Evolutionary conservation across 2,113 vertebrate genomes (phyloP).

Genomic region (Vidua chalybeata): DNA sequence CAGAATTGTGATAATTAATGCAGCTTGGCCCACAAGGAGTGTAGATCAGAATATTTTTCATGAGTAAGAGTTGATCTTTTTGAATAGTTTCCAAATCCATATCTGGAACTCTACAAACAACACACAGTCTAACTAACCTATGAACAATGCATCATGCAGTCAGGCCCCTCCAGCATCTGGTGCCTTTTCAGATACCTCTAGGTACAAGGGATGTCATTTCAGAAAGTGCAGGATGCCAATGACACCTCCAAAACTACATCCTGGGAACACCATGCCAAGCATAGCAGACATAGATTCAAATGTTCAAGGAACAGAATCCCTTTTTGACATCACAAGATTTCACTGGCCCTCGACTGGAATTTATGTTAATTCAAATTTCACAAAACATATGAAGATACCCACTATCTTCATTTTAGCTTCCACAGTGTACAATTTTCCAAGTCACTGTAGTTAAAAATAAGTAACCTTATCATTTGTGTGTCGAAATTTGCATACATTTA

Average conservation of each 20-base stretch:
- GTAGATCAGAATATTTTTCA: background rate
- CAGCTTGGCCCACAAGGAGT: background rate
- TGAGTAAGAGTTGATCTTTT: background rate
- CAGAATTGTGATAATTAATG: background rate
- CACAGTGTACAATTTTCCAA: background rate
- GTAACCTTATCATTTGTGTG: background rate
- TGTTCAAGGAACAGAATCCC: background rate
- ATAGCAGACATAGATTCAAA: background rate
- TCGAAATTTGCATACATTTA: background rate
- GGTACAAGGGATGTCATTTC: accelerated
- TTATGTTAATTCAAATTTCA: background rate
- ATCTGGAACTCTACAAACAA: background rate
- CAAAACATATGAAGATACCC: background rate
- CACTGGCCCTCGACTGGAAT: background rate
- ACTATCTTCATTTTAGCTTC: background rate
- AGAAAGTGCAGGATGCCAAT: background rate
- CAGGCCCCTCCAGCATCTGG: background rate
- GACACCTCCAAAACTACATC: background rate
- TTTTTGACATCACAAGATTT: background rate
- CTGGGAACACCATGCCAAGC: background rate
- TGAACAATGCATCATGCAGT: background rate
- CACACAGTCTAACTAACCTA: background rate
- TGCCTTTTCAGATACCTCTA: background rate
- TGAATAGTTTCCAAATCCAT: background rate
- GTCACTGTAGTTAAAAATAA: background rate